These are phyloP conservation scores for Drosophila niveifrons DNA, from an alignment of 2,888 invertebrate genomes.

Conservation along the genomic window DNA sequence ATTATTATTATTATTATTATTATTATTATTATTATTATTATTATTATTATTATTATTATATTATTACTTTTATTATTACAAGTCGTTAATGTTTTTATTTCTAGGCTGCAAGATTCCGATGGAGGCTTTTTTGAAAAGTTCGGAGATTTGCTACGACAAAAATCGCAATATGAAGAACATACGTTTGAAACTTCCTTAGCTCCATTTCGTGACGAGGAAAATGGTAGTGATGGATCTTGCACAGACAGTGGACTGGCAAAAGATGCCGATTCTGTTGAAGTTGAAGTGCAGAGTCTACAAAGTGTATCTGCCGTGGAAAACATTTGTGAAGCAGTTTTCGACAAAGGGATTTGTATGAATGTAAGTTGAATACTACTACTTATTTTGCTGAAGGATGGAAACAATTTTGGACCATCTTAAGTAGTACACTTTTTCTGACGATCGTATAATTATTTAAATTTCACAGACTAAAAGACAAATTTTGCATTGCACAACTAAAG, in stretches of 20 bases:
- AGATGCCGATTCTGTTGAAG: conserved; percentile 39
- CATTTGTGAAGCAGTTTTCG: conserved; percentile 86
- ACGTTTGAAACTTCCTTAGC: conserved; percentile 86
- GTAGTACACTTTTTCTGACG: no score
- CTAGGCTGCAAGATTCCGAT: conserved; percentile 90
- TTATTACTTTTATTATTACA: neutral
- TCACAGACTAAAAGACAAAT: no score
- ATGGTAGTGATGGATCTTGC: conserved; percentile 20
- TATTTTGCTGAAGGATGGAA: no score
- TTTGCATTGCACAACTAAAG: no score
- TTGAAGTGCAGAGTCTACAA: conserved; percentile 44
- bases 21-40: neutral
- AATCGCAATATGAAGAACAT: conserved; percentile 86
- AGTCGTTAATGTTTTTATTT: neutral
- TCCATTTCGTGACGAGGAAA: conserved; percentile 83
- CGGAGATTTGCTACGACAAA: conserved; percentile 90
- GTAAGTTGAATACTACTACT: conserved; percentile 87
- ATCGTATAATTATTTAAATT: no score
- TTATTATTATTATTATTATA: neutral
- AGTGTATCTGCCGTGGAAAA: conserved; percentile 48
- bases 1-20: neutral
- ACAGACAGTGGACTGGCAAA: conserved; percentile 36
- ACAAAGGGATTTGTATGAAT: conserved; percentile 90
- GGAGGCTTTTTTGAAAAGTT: conserved; percentile 94
- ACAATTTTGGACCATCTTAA: neutral